Evolutionary conservation across 2,888 invertebrate species (phyloP), one percentile per base, ranked within the genome.

Genomic region (Suillia variegata): DNA sequence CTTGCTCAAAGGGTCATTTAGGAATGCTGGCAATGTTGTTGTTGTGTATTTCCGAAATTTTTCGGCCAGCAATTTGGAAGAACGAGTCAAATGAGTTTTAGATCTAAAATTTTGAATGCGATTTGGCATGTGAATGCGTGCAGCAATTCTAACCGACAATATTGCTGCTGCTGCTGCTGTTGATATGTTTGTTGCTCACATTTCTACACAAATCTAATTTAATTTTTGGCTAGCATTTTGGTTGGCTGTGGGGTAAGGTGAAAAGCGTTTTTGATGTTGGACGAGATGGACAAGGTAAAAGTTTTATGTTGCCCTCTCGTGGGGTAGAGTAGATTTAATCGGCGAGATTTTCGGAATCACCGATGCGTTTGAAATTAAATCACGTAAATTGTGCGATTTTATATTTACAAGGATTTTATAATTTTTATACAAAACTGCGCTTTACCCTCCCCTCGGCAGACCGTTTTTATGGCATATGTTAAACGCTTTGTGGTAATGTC

Each of bases 191-290:
- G 12, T n/a, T 58, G 52, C 33, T 48, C 55, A 51, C 51, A 59
- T 34, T 59, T 55, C n/a, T 42, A 52, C 55, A 55, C n/a, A 51
- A 55, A 48, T 55, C 51, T 55, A 59, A 59, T 59, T 52, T 55
- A 59, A 59, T 59, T 52, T 42, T 38, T n/a, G 15, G 38, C 38
- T 13, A n/a, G 38, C 38, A 4, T 38, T 38, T 38, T 38, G 6
- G 38, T 13, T 13, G 31, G 31, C 31, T 31, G 6, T 6, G 31
- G 6, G 6, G 31, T 8, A 31, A 12, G 12, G 31, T 6, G 31
- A 31, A 31, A 31, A 31, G 31, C 6, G 31, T 31, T 6, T 31
- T 26, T 26, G 26, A 26, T 26, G 26, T 26, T 26, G 26, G 26
- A 10, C 26, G 10, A n/a, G n/a, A n/a, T n/a, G n/a, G n/a, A n/a